Evolutionary conservation across 2,888 invertebrate species (phyloP).

Genomic region (Spicauda simplicius): DNA sequence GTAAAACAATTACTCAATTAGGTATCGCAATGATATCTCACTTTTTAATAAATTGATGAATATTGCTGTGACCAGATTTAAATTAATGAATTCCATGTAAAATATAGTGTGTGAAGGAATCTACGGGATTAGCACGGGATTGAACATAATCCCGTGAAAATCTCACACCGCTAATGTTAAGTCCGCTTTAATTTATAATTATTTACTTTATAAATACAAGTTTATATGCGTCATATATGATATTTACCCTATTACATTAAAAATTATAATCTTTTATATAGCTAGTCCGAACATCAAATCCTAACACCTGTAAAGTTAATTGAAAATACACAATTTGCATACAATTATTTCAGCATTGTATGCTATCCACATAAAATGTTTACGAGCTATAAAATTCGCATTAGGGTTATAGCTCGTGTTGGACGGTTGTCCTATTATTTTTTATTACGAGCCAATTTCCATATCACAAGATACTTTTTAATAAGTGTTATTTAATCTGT

Average conservation of each 20-base stretch:
- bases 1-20: no score
- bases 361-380: neutral
- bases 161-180: no score
- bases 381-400: neutral
- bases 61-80: no score
- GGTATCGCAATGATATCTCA: no score
- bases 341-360: neutral
- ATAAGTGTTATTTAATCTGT: slow-evolving; percentile 23
- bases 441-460: slow-evolving; percentile 19
- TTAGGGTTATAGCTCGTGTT: neutral
- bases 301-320: neutral
- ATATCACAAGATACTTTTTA: neutral
- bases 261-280: neutral
- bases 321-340: slow-evolving; percentile 1
- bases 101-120: no score
- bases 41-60: no score
- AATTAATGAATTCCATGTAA: no score
- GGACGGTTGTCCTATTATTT: neutral
- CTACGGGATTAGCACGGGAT: no score
- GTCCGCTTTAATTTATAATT: no score
- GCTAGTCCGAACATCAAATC: neutral
- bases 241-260: neutral
- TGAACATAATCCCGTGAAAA: no score
- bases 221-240: no score
- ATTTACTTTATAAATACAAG: no score